Evolutionary conservation across 2,113 vertebrate genomes (phyloP).

Genomic region (Salvator merianae): DNA sequence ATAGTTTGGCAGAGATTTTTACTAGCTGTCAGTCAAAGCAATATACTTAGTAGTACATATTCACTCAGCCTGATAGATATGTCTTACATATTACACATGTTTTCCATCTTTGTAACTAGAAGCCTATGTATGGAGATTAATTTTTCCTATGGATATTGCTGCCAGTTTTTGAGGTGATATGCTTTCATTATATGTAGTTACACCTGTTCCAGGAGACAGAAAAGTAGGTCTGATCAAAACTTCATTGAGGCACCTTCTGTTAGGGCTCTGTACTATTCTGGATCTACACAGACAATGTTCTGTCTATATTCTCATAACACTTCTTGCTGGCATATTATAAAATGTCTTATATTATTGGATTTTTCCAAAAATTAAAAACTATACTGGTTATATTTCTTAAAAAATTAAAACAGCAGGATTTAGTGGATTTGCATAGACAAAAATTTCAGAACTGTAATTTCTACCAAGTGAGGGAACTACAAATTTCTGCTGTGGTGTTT

Average conservation of each 20-base stretch:
- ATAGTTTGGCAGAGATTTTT: slow-evolving; percentile 21
- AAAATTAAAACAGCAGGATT: not conserved
- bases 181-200: not conserved
- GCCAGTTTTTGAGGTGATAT: not conserved
- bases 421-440: not conserved
- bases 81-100: not conserved
- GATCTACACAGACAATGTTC: not conserved
- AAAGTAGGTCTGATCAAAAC: not conserved
- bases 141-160: not conserved
- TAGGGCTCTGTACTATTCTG: not conserved
- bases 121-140: not conserved
- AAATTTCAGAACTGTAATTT: not conserved
- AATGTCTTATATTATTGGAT: not conserved
- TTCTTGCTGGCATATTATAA: not conserved
- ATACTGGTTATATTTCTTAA: not conserved
- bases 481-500: not conserved
- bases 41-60: not conserved
- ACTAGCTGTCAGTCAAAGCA: not conserved
- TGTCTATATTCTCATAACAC: not conserved
- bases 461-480: not conserved
- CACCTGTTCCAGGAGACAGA: not conserved
- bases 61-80: not conserved
- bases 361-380: not conserved
- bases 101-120: slow-evolving; percentile 3
- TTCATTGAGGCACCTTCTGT: not conserved